A percentile compares a stretch with the other conserved stretches of the same genome.
phyloP scores from a whole-genome alignment of 2,888 invertebrate species.

The Netelia virgata region DNA sequence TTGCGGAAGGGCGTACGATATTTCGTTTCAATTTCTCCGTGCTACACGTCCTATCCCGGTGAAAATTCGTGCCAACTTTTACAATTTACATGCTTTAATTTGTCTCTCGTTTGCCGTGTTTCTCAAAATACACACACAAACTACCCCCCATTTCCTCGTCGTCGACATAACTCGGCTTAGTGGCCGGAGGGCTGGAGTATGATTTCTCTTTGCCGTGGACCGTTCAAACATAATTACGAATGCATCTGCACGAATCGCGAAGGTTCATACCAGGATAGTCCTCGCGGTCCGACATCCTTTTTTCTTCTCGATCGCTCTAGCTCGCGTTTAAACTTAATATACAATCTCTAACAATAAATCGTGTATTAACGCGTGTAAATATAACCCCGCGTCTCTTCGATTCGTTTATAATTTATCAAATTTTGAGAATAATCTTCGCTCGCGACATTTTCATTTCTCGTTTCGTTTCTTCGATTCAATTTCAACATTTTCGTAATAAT shows the following conservation, averaged over 20 bases:
- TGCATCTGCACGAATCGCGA: conserved; percentile 29
- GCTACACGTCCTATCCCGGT: conserved; percentile 11
- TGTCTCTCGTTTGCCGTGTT: conserved; percentile 39
- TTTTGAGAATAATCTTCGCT: too few relatives aligned
- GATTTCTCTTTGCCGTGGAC: conserved; percentile 19
- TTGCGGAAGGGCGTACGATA: neutral
- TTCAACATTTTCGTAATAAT: too few relatives aligned
- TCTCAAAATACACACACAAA: conserved; percentile 24
- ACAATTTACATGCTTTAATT: conserved; percentile 45
- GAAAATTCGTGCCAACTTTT: conserved; percentile 44
- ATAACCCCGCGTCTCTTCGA: too few relatives aligned
- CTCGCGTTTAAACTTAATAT: conserved; percentile 9
- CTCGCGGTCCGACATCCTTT: neutral
- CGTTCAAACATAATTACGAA: conserved; percentile 50
- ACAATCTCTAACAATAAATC: too few relatives aligned
- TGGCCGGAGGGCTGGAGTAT: neutral
- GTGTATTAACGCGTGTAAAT: too few relatives aligned
- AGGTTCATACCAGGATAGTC: neutral
- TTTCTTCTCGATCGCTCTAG: neutral
- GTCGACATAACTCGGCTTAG: conserved; percentile 11
- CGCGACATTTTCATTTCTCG: too few relatives aligned
- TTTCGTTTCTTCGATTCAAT: too few relatives aligned
- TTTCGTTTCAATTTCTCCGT: conserved; percentile 9
- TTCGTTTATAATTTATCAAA: too few relatives aligned
- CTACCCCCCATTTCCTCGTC: neutral